Evolutionary conservation across 2,888 invertebrate genomes (phyloP), one percentile per base, ranked within the genome.

Genomic region (Tortricodes alternella): DNA sequence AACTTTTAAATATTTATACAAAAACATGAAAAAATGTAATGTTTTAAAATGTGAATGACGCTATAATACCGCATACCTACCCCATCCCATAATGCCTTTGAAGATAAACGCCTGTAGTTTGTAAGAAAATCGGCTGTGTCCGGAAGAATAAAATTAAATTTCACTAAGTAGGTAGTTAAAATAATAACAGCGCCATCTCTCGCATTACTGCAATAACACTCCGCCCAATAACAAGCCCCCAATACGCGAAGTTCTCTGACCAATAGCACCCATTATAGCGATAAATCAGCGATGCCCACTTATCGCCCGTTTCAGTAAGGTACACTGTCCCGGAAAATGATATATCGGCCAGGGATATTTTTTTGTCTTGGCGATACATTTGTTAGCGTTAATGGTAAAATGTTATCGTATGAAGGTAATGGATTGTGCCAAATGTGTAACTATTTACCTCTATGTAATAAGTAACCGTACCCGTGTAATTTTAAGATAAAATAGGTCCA

Each of bases 231-330:
- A 18, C 4, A 18, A n/a, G n/a, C 2, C 16, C 18, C 1, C 21
- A 7, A 19, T n/a, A n/a, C n/a, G 15, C 34, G 15, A 44, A 43
- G 44, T 44, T 27, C 16, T 27, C 15, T n/a, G 7, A 39, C 32
- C 50, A 50, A 41, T 48, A 48, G 21, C 35, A 24, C 21, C 23
- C 29, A 50, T 21, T 50, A 15, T 5, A 13, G 24, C 24, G 11
- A 52, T 52, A 52, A 34, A 51, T 41, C 41, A 51, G 27, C 21
- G 34, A 41, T 23, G 32, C 39, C 39, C 50, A 51, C 50, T 50
- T 50, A 50, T 50, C 50, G 11, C 44, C 16, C 44, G 9, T 11
- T 16, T n/a, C 50, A 29, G 41, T 19, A 23, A 24, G 35, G 44
- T 39, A 39, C 39, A 44, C 44, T 24, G 41, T 41, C 41, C 16